phyloP scores from a whole-genome alignment of 2,797 vertebrate genomes.

The Coregonus sp. region DNA sequence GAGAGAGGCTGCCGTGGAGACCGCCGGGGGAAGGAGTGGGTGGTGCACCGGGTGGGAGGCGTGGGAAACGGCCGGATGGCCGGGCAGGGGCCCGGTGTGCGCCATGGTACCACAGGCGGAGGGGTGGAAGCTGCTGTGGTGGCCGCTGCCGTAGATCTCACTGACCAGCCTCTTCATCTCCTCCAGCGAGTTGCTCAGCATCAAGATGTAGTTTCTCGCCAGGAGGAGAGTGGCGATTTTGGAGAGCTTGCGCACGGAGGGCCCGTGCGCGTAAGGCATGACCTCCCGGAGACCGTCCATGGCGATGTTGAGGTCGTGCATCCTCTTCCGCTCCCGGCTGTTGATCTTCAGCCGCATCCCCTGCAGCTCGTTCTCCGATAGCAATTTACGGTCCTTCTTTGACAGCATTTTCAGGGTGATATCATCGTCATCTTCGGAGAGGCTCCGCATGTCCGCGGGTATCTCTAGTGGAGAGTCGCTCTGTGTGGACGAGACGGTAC shows the following conservation, averaged over 20 bases:
- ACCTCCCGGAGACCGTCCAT: slow-evolving; percentile 98
- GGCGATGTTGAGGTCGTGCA: slow-evolving; percentile 98
- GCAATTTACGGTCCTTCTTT: slow-evolving; percentile 95
- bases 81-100: slow-evolving; percentile 75
- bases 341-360: slow-evolving; percentile 95
- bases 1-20: slow-evolving; percentile 83
- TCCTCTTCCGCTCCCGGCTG: slow-evolving; percentile 95
- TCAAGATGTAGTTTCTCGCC: slow-evolving; percentile 97
- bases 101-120: slow-evolving; percentile 81
- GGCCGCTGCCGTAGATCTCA: slow-evolving; percentile 91
- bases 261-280: slow-evolving; percentile 97
- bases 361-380: slow-evolving; percentile 92
- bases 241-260: slow-evolving; percentile 97
- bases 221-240: slow-evolving; percentile 97
- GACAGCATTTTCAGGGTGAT: slow-evolving; percentile 77
- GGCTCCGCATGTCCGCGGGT: slow-evolving; percentile 78
- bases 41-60: slow-evolving; percentile 84
- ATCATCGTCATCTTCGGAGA: slow-evolving; percentile 78
- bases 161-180: slow-evolving; percentile 98
- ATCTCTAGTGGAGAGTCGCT: slow-evolving; percentile 86
- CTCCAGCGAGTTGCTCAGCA: slow-evolving; percentile 96
- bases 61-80: slow-evolving; percentile 76
- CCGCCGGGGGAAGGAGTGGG: slow-evolving; percentile 82
- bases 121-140: slow-evolving; percentile 87
- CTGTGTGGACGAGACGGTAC: slow-evolving; percentile 91